A percentile compares a stretch with the other conserved stretches of the same genome.
phyloP scores from a whole-genome alignment of 2,113 vertebrate species.

The Acrocephalus arundinaceus region DNA sequence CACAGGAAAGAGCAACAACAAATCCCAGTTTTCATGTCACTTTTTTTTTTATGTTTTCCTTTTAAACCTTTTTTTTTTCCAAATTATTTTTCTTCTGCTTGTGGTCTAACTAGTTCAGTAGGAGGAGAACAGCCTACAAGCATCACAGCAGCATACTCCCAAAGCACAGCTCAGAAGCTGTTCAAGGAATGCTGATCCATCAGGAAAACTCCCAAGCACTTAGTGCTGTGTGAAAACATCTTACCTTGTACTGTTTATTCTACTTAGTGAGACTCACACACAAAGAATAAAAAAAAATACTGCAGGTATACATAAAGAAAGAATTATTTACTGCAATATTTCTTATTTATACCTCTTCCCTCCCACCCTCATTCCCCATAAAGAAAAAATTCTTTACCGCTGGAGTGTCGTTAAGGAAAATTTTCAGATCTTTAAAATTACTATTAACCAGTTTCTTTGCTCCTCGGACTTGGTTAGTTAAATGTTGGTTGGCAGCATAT shows the following conservation, averaged over 20 bases:
- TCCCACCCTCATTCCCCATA: neutral
- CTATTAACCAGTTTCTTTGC: conserved; percentile 83
- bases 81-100: neutral
- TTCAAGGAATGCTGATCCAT: neutral
- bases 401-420: conserved; percentile 82
- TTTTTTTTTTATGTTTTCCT: neutral
- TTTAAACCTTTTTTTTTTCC: neutral
- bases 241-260: neutral
- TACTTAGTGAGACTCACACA: neutral
- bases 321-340: neutral
- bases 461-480: conserved; percentile 83
- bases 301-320: neutral
- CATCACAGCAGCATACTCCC: neutral
- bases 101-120: neutral
- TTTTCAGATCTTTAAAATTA: conserved; percentile 90
- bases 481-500: conserved; percentile 88
- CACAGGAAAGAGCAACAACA: neutral
- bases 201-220: neutral
- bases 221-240: neutral
- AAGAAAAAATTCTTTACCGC: conserved; percentile 73
- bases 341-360: neutral
- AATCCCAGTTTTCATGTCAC: neutral
- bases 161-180: neutral
- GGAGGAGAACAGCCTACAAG: neutral
- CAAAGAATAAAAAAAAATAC: neutral